These are phyloP conservation scores for Phoenicopterus ruber DNA, from an alignment of 2,113 vertebrate species.

Conservation along the genomic window DNA sequence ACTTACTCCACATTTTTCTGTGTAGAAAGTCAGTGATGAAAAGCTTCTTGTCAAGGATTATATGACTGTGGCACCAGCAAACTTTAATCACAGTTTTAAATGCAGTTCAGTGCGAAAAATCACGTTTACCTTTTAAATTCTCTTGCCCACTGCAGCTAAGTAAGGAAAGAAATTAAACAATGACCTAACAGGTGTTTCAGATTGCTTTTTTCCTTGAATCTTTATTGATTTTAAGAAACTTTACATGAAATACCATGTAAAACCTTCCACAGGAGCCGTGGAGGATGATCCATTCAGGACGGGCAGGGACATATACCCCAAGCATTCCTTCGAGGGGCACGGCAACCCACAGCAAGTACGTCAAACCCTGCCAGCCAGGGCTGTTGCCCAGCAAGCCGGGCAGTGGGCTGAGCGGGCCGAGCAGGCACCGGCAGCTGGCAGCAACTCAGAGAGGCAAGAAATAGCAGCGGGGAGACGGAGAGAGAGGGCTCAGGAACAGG, in stretches of 20 bases:
- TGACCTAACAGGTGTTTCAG: not conserved
- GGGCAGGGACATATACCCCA: not conserved
- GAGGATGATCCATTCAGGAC: not conserved
- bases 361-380: not conserved
- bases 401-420: not conserved
- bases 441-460: not conserved
- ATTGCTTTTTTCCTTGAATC: not conserved
- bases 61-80: not conserved
- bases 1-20: not conserved
- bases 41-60: not conserved
- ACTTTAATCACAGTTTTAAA: not conserved
- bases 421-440: not conserved
- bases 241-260: not conserved
- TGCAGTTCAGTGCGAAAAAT: not conserved
- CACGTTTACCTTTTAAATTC: not conserved
- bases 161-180: not conserved
- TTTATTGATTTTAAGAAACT: not conserved
- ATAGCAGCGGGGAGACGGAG: not conserved
- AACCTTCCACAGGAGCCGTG: not conserved
- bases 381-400: not conserved
- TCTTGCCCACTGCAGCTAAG: not conserved
- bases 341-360: not conserved
- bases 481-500: not conserved
- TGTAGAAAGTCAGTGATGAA: not conserved
- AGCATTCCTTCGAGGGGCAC: not conserved